phyloP scores from a whole-genome alignment of 2,797 vertebrate species.

The Gephyroberyx darwinii region DNA sequence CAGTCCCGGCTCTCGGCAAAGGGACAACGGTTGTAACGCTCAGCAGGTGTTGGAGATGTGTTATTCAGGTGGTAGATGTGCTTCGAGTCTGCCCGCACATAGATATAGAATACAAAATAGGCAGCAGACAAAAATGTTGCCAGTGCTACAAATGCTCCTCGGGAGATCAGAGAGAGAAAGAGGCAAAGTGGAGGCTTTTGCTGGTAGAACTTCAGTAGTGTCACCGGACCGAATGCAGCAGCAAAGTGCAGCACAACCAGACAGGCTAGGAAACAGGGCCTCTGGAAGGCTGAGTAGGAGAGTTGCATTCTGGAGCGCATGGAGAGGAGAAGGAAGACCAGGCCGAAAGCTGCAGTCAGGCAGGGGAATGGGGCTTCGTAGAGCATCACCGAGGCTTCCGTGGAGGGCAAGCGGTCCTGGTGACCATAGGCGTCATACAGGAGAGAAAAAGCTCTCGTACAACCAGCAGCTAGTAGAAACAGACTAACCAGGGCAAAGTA shows the following conservation, averaged over 20 bases:
- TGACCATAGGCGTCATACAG: constrained; percentile 90
- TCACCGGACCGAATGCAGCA: constrained; percentile 81
- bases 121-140: constrained; percentile 84
- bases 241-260: constrained; percentile 85
- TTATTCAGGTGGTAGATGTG: constrained; percentile 88
- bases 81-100: constrained; percentile 82
- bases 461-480: constrained; percentile 84
- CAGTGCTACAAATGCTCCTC: constrained; percentile 87
- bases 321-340: constrained; percentile 89
- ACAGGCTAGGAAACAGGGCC: constrained; percentile 83
- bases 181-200: constrained; percentile 81
- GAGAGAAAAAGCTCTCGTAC: constrained; percentile 85
- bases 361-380: constrained; percentile 90
- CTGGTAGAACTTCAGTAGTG: constrained; percentile 82
- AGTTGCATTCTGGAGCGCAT: constrained; percentile 85
- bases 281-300: constrained; percentile 85
- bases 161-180: constrained; percentile 84
- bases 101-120: constrained; percentile 87
- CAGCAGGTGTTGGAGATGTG: constrained; percentile 82
- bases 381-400: constrained; percentile 83
- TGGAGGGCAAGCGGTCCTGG: constrained; percentile 80
- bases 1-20: constrained; percentile 86
- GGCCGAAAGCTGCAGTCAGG: constrained; percentile 87
- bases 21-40: constrained; percentile 85
- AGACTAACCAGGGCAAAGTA: constrained; percentile 86